Base-by-base conservation (phyloP, 2,113 vertebrate species). In the Pteronura brasiliensis region DNA sequence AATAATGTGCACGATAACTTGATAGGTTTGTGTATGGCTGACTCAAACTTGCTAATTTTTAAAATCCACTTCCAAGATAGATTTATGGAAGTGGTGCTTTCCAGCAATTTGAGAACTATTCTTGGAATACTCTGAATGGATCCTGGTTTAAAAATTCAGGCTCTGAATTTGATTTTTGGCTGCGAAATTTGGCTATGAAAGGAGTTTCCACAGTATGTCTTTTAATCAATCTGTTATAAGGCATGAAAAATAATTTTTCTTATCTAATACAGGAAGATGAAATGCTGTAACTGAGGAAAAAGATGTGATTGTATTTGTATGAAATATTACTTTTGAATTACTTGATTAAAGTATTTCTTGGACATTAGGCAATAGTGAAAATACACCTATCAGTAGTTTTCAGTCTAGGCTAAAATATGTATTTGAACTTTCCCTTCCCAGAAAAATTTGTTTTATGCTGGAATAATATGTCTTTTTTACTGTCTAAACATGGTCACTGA, bases 91-190 rank as follows among this genome's bases (percentile, higher is more conserved):
- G 36, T 20, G 34, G 84, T 94, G 44, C 93, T 97, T 97, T 94
- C 89, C 49, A 96, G 42, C 69, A 84, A 90, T 88, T 86, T 94
- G 67, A 97, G n/a, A 95, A 85, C 59, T 92, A 90, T 81, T 98
- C 77, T 91, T 88, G 63, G 93, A 94, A 93, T 90, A 61, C 80
- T 94, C 65, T 96, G 88, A 90, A 88, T 96, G 88, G 81, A 21
- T 90, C 59, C 93, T 65, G 42, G 80, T 81, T 89, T 14, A 89
- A 96, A 94, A 93, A 88, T 47, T 34, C 76, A 84, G 92, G 87
- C 39, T 97, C 83, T 27, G 25, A 95, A 92, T 93, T 93, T 89
- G 31, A 93, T n/a, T 91, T 97, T 95, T 88, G 79, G 65, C 86
- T 93, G 31, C 4, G 61, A 49, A 94, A 76, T 95, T 61, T 95